phyloP scores from a whole-genome alignment of 2,888 invertebrate genomes.

The Drosophila neotestacea region DNA sequence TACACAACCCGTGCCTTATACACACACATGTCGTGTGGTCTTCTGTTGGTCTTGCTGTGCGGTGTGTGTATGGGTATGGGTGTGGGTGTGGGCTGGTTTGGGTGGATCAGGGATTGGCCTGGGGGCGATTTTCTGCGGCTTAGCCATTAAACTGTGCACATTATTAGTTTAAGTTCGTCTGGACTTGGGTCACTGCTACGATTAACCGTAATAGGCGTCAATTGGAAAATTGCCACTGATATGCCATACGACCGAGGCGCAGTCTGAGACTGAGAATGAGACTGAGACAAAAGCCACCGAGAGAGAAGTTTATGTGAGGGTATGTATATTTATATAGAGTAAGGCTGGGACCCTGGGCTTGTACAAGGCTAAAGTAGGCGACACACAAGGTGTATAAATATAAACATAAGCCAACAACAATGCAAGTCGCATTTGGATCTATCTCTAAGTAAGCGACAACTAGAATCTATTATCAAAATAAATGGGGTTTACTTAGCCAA shows the following conservation, averaged over 20 bases:
- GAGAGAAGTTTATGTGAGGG: neutral
- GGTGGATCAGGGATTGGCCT: conserved; percentile 49
- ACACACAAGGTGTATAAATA: conserved; percentile 24
- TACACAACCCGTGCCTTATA: conserved; percentile 17
- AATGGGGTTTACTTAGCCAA: conserved; percentile 5
- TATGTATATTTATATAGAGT: conserved; percentile 5
- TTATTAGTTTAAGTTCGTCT: conserved; percentile 81
- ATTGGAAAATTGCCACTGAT: conserved; percentile 78
- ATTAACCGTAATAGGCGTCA: conserved; percentile 79
- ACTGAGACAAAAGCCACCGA: conserved; percentile 23
- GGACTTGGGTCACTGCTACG: conserved; percentile 81
- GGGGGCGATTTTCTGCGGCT: conserved; percentile 65
- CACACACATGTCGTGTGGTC: conserved; percentile 59
- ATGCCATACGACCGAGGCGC: conserved; percentile 53
- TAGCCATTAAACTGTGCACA: conserved; percentile 76
- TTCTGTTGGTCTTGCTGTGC: conserved; percentile 35
- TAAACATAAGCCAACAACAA: conserved; percentile 4
- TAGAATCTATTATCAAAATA: conserved; percentile 8
- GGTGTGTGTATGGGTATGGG: conserved; percentile 23
- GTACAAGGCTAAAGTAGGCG: conserved; percentile 32
- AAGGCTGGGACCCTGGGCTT: conserved; percentile 27
- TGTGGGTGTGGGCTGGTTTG: conserved; percentile 12
- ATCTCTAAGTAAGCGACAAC: conserved; percentile 7
- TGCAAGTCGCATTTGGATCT: conserved; percentile 7
- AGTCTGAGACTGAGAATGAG: conserved; percentile 31